A percentile compares a stretch with the other conserved stretches of the same genome.
Evolutionary conservation across 2,797 vertebrate genomes (phyloP).

Genomic region (Pantherophis vulpinus): DNA sequence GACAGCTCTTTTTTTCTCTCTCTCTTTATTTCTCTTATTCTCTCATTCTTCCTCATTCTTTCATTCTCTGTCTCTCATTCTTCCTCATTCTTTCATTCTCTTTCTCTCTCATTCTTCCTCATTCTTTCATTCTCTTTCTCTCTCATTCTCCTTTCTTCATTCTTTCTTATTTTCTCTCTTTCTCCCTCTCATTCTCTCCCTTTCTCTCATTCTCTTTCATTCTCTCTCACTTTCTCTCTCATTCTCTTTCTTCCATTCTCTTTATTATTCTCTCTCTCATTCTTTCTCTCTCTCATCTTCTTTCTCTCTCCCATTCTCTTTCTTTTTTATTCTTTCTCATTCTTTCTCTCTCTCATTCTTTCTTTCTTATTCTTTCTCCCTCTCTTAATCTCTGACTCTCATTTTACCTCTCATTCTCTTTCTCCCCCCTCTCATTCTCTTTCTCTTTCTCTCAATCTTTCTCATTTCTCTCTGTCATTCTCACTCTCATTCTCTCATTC

Average conservation of each 20-base stretch:
- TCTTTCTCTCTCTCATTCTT: background rate
- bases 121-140: background rate
- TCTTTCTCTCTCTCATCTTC: too few species aligned
- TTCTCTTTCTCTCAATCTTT: background rate
- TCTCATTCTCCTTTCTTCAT: background rate
- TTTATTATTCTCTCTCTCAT: too few species aligned
- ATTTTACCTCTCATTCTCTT: too few species aligned
- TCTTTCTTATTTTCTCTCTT: too few species aligned
- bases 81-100: background rate
- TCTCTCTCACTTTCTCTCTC: background rate
- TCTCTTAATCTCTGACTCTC: too few species aligned
- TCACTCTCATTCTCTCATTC: background rate
- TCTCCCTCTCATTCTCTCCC: background rate
- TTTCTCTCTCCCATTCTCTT: background rate
- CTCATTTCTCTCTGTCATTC: background rate
- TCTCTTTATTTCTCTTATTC: background rate
- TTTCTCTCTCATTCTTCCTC: background rate
- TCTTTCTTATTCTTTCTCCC: background rate
- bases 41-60: too few species aligned
- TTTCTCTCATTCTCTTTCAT: too few species aligned
- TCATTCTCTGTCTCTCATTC: too few species aligned
- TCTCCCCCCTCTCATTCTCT: background rate
- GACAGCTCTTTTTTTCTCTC: background rate
- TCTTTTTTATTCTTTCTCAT: background rate
- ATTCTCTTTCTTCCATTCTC: background rate